Evolutionary conservation across 2,797 vertebrate genomes (phyloP).

Genomic region (Crypturellus tataupa): DNA sequence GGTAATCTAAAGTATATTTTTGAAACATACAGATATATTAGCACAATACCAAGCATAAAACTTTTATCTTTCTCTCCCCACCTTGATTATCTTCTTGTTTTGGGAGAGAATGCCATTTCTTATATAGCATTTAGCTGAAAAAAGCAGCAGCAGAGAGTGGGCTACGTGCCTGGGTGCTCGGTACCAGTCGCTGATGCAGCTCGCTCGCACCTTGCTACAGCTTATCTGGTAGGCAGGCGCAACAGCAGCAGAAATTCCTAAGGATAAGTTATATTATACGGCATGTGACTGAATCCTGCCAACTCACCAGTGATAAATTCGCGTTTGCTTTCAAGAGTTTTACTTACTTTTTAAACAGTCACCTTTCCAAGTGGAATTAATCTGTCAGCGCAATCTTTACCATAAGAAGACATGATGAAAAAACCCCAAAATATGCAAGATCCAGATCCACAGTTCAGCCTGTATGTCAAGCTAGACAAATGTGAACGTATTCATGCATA

Average conservation of each 20-base stretch:
- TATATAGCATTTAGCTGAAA: constrained; percentile 51
- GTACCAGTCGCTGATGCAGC: constrained; percentile 57
- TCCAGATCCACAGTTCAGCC: background rate
- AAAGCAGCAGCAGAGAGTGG: constrained; percentile 42
- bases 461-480: background rate
- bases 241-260: constrained; percentile 76
- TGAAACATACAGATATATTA: constrained; percentile 71
- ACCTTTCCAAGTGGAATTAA: constrained; percentile 33
- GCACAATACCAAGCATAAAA: constrained; percentile 64
- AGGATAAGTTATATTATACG: constrained; percentile 71
- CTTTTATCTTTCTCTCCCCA: constrained; percentile 66
- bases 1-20: constrained; percentile 41
- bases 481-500: background rate
- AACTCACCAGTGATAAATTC: constrained; percentile 70
- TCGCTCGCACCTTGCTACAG: constrained; percentile 61
- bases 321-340: constrained; percentile 54
- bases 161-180: constrained; percentile 24
- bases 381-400: constrained; percentile 42
- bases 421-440: background rate
- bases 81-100: constrained; percentile 38
- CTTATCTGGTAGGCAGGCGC: constrained; percentile 74
- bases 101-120: constrained; percentile 22
- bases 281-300: constrained; percentile 69
- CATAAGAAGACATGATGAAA: constrained; percentile 32
- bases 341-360: constrained; percentile 50